Evolutionary conservation across 2,888 invertebrate species (phyloP).

Genomic region (Taenaris catops): DNA sequence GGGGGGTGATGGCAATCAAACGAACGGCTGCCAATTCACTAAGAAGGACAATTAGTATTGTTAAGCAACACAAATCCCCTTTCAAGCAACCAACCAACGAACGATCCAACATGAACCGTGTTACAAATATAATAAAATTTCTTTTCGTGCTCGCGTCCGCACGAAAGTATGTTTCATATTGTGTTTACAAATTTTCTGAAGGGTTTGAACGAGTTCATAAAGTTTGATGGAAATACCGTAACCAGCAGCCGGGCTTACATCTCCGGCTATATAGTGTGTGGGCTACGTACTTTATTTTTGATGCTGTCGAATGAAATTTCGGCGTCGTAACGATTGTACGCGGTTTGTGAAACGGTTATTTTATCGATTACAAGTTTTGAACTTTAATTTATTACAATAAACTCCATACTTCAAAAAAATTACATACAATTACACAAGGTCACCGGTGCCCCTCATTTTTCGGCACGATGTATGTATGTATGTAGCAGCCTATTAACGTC

Average conservation of each 20-base stretch:
- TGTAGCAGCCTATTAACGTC: too few species aligned
- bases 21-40: too few species aligned
- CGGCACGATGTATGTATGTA: too few species aligned
- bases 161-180: constrained; percentile 12
- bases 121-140: background rate
- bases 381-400: too few species aligned
- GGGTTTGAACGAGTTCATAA: constrained; percentile 21
- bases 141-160: background rate
- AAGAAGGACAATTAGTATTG: constrained; percentile 16
- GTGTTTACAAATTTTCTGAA: constrained; percentile 21
- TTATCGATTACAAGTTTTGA: too few species aligned
- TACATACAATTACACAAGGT: too few species aligned
- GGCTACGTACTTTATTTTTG: constrained; percentile 2
- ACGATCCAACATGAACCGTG: background rate
- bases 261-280: constrained; percentile 3
- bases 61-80: constrained; percentile 10
- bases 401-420: too few species aligned
- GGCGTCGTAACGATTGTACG: constrained; percentile 6
- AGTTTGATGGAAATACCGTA: constrained; percentile 23
- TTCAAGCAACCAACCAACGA: constrained; percentile 2
- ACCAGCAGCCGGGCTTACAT: constrained; percentile 15
- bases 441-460: too few species aligned
- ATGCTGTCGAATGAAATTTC: constrained; percentile 9
- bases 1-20: too few species aligned
- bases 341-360: background rate